Conservation (phyloP, 2,113 vertebrate species). For the Lepisosteus oculatus region DNA sequence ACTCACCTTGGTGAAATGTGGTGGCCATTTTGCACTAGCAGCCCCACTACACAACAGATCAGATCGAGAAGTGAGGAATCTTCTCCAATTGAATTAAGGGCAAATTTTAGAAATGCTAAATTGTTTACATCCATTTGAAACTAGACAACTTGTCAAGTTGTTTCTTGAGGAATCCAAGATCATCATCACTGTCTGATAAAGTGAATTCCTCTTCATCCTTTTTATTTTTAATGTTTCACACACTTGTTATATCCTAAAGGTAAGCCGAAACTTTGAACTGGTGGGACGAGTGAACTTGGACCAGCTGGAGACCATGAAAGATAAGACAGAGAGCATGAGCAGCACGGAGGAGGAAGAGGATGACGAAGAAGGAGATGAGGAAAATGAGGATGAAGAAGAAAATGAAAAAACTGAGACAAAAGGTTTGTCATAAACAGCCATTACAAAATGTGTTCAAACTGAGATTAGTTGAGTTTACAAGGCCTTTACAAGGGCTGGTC, state of each 20-base stretch:
- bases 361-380: slow-evolving; percentile 54
- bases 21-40: no score
- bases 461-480: no score
- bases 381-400: slow-evolving; percentile 48
- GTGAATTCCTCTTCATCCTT: background rate
- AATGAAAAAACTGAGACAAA: slow-evolving; percentile 40
- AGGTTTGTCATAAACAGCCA: slow-evolving; percentile 37
- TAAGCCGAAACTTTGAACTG: slow-evolving; percentile 95
- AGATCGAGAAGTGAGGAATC: no score
- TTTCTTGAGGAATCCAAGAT: no score
- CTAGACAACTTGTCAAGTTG: no score
- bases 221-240: background rate
- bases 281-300: slow-evolving; percentile 94
- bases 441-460: no score
- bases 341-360: slow-evolving; percentile 78
- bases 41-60: no score
- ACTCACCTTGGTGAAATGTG: no score
- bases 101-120: no score
- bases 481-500: background rate
- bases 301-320: slow-evolving; percentile 90
- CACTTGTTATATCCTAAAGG: slow-evolving; percentile 61
- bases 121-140: no score
- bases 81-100: no score
- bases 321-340: slow-evolving; percentile 73
- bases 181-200: background rate